Evolutionary conservation across 2,113 vertebrate genomes (phyloP).

Genomic region (Scortum barcoo): DNA sequence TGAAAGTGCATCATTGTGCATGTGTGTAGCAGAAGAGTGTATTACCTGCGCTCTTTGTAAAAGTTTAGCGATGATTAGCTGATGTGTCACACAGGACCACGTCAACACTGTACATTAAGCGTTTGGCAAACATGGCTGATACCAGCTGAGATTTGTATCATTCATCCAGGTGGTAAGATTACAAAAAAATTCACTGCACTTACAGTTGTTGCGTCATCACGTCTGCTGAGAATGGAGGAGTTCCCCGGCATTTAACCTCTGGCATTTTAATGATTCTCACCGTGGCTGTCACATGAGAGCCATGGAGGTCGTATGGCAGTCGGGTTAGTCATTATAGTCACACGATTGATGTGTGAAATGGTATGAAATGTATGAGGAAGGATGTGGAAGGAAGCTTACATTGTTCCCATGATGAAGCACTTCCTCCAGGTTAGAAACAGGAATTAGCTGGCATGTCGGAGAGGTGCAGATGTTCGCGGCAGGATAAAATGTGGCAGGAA

Average conservation of each 20-base stretch:
- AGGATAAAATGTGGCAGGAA: not conserved
- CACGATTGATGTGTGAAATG: constrained; percentile 38
- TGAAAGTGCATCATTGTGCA: constrained; percentile 48
- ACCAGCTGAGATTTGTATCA: constrained; percentile 29
- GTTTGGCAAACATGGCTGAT: constrained; percentile 13
- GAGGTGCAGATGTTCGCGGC: not conserved
- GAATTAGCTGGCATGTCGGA: not conserved
- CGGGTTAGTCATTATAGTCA: constrained; percentile 22
- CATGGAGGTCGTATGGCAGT: constrained; percentile 8
- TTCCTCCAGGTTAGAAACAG: not conserved
- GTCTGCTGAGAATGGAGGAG: constrained; percentile 5
- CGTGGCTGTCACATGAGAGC: not conserved
- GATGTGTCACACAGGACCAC: not conserved
- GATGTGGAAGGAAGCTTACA: not conserved
- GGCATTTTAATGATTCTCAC: constrained; percentile 7
- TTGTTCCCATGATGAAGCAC: not conserved
- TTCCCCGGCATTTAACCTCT: constrained; percentile 11
- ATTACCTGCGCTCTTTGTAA: constrained; percentile 23
- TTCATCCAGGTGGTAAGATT: constrained; percentile 18
- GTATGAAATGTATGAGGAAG: constrained; percentile 3
- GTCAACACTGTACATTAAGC: not conserved
- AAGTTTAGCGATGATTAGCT: constrained; percentile 16
- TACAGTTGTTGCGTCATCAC: constrained; percentile 19
- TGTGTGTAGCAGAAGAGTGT: constrained; percentile 40
- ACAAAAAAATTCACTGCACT: constrained; percentile 24